Evolutionary conservation across 2,797 vertebrate genomes (phyloP).

Genomic region (Sebastes minor): DNA sequence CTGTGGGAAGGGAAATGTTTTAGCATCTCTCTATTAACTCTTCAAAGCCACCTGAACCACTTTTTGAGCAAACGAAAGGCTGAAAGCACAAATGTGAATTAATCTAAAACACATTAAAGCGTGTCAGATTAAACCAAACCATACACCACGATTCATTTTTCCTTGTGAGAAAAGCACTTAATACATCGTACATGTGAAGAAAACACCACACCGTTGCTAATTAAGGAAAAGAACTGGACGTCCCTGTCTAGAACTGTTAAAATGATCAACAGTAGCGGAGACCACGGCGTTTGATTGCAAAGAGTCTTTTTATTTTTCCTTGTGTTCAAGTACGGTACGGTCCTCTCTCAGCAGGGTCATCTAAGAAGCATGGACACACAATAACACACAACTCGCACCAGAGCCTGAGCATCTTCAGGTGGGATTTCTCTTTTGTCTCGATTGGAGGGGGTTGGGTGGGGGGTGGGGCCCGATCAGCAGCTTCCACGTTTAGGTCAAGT

Average conservation of each 20-base stretch:
- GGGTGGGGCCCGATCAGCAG: constrained; percentile 58
- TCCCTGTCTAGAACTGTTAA: neutral
- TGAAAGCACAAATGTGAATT: constrained; percentile 9
- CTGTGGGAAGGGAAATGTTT: constrained; percentile 1
- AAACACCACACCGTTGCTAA: neutral
- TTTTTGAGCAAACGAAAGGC: constrained; percentile 8
- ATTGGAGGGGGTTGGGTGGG: constrained; percentile 2
- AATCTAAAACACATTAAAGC: constrained; percentile 21
- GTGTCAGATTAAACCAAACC: constrained; percentile 4
- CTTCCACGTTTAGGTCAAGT: constrained; percentile 77
- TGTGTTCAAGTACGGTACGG: constrained; percentile 80
- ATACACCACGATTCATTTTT: neutral
- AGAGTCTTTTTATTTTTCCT: constrained; percentile 77
- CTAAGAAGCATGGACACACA: constrained; percentile 82
- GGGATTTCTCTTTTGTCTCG: constrained; percentile 74
- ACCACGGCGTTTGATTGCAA: constrained; percentile 73
- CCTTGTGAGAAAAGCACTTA: neutral
- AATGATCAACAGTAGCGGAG: constrained; percentile 34
- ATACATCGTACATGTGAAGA: neutral
- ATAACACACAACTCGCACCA: constrained; percentile 83
- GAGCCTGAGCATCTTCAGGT: constrained; percentile 83
- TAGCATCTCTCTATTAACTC: constrained; percentile 1
- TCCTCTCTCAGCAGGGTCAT: constrained; percentile 80
- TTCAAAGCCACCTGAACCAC: constrained; percentile 33
- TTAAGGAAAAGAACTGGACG: neutral